Conservation (phyloP, 2,888 invertebrate genomes). For the Pyrgus malvae region DNA sequence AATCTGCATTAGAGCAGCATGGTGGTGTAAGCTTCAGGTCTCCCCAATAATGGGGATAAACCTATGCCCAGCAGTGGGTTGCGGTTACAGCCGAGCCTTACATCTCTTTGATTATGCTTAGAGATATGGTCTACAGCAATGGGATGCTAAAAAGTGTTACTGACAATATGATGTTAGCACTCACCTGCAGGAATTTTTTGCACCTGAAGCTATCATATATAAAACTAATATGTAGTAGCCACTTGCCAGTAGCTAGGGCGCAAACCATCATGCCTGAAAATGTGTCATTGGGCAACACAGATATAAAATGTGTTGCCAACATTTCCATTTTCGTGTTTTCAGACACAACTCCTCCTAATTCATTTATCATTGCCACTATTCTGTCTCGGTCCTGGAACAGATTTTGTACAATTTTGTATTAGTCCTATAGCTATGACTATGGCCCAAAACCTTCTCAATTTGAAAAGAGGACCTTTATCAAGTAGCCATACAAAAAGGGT, state of each 20-base stretch:
- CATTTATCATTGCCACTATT: conserved; percentile 67
- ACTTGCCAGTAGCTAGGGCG: conserved; percentile 72
- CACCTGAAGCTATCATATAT: conserved; percentile 73
- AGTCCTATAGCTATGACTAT: too few relatives aligned
- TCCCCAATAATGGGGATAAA: too few relatives aligned
- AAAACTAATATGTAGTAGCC: conserved; percentile 67
- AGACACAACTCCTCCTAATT: conserved; percentile 72
- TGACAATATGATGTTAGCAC: conserved; percentile 23
- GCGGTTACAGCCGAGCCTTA: too few relatives aligned
- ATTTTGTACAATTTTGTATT: not conserved
- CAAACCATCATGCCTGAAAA: conserved; percentile 77
- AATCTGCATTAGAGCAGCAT: too few relatives aligned
- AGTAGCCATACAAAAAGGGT: too few relatives aligned
- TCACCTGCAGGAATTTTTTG: conserved; percentile 68
- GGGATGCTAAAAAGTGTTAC: too few relatives aligned
- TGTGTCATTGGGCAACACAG: conserved; percentile 67
- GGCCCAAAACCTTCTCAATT: too few relatives aligned
- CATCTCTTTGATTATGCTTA: too few relatives aligned
- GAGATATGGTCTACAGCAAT: too few relatives aligned
- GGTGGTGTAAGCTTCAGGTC: too few relatives aligned
- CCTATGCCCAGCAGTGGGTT: too few relatives aligned
- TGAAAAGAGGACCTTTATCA: too few relatives aligned
- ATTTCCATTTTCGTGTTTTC: conserved; percentile 78
- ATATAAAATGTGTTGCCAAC: conserved; percentile 72
- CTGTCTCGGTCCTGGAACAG: conserved; percentile 63